Percentiles rank a stretch among this genome's conserved stretches.
phyloP scores from a whole-genome alignment of 2,797 vertebrate genomes.

The Buphagus erythrorhynchus region DNA sequence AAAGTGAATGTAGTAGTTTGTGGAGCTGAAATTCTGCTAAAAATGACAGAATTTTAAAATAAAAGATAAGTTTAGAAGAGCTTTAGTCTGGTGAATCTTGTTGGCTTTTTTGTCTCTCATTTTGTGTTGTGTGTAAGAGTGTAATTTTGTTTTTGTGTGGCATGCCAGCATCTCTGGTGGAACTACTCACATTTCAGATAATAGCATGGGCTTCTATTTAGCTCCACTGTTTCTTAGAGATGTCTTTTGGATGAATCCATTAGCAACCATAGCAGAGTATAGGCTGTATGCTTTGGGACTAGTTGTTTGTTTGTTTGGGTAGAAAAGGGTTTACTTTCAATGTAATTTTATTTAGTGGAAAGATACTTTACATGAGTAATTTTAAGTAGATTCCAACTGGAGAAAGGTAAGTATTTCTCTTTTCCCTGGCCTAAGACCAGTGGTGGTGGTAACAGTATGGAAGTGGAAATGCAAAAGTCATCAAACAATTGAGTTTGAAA shows the following conservation, averaged over 20 bases:
- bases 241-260: not conserved
- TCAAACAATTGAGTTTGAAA: not conserved
- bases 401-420: not conserved
- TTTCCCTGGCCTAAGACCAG: fast-evolving
- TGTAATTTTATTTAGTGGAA: not conserved
- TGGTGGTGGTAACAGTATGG: not conserved
- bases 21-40: not conserved
- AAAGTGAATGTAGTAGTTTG: not conserved
- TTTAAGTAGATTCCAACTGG: not conserved
- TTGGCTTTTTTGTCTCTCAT: not conserved
- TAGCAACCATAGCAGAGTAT: not conserved
- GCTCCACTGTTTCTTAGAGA: not conserved
- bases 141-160: not conserved
- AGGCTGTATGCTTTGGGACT: not conserved
- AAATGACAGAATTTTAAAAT: not conserved
- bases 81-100: not conserved
- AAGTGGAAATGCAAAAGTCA: not conserved
- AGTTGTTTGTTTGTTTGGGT: not conserved
- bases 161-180: not conserved
- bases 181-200: not conserved
- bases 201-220: not conserved
- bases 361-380: not conserved
- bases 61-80: not conserved
- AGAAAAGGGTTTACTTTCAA: not conserved
- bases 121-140: not conserved